Base-by-base conservation (phyloP, 1,140 invertebrate species). In the Zaprionus camerounensis region DNA sequence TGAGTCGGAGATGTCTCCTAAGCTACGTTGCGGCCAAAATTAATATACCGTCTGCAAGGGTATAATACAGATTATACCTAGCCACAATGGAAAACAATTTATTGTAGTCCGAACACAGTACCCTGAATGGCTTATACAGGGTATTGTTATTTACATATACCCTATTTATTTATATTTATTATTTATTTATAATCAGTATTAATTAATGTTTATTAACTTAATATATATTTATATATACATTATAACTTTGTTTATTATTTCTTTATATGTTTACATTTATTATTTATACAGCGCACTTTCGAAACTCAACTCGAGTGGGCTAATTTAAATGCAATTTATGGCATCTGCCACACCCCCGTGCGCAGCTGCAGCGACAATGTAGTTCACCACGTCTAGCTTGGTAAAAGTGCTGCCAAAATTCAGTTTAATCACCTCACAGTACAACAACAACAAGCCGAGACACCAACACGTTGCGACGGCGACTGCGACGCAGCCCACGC, bases 401-500 rank as follows among this genome's bases (percentile, higher is more conserved):
- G 71, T 74, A 74, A 70, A 74, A 74, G 71, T 59, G 58, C 62
- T 81, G 81, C 77, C 76, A 86, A 86, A 87, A 82, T 87, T 74
- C 80, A 86, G 83, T 86, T 86, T 80, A 86, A 86, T 87, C 83
- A 86, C 83, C 80, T 87, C 72, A 56, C 12, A n/a, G 38, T 11
- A 15, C 38, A 41, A 44, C 41, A 41, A 31, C 56, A 61, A 57
- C 58, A 62, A 63, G 66, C 66, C n/a, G 12, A 69, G 71, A 49
- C 72, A 75, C 66, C 72, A 75, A 75, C 71, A 74, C 68, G 17
- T 28, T 28, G 61, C 66, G 51, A 51, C 69, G 49, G 61, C 66
- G 76, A 57, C 65, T 67, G 53, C 58, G 31, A 24, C 55, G 46
- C 46, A 66, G 81, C 81, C 81, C 82, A 84, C 81, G 80, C 82